Evolutionary conservation across 2,888 invertebrate genomes (phyloP), one percentile per base, ranked within the genome.

Genomic region (Norana najaformis): DNA sequence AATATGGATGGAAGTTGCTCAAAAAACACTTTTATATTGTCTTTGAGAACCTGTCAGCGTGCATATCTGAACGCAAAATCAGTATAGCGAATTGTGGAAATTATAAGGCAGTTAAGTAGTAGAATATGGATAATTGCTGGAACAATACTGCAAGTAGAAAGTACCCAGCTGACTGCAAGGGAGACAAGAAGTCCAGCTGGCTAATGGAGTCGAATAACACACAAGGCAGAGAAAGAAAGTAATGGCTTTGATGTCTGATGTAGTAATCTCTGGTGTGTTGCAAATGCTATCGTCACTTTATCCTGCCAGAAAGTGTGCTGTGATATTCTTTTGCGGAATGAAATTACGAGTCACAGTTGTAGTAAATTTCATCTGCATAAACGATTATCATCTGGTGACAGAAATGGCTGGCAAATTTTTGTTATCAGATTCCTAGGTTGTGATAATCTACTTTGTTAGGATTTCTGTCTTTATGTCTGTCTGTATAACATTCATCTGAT

Each of bases 81-180:
- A 6, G n/a, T n/a, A 69, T 69, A 69, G n/a, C 69, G 8, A 69
- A 30, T 69, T n/a, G 69, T 0, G n/a, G 69, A 5, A 69, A n/a
- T n/a, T n/a, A n/a, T 69, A n/a, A n/a, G 69, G n/a, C 16, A 11
- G n/a, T 11, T n/a, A 69, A 13, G 69, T n/a, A 5, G 69, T 69
- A n/a, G n/a, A 69, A 69, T 69, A 69, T 69, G n/a, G 69, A 69
- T n/a, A n/a, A n/a, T 69, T 69, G 30, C 69, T 69, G 69, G 69
- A 69, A 69, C 30, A 69, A 8, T 69, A 8, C n/a, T 30, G 69
- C 30, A 69, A n/a, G 69, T 69, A 8, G 69, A 69, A 30, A 69
- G 69, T n/a, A n/a, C n/a, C 69, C 69, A 69, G 69, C n/a, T n/a
- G 69, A 30, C 30, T 69, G 69, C 3, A 69, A n/a, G 69, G n/a